A percentile compares a stretch with the other conserved stretches of the same genome.
Conservation (phyloP, 2,113 vertebrate species). For the Uria aalge region DNA sequence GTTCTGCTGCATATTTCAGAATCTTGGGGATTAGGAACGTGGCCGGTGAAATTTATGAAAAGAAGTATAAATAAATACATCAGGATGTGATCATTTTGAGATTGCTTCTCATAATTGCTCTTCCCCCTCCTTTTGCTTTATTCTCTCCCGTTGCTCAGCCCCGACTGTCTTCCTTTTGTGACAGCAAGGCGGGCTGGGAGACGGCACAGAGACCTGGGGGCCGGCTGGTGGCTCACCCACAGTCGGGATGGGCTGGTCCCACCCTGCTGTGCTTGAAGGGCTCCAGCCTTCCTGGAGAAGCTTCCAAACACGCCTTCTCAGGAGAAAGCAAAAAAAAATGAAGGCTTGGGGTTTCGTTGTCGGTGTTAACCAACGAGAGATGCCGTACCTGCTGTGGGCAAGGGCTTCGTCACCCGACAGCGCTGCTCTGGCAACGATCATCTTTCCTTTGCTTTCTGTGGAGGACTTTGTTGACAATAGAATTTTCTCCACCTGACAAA, state of each 20-base stretch:
- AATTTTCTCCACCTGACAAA: not conserved
- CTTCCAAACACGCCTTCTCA: not conserved
- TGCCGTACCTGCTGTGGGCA: rapidly evolving
- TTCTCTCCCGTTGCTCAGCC: rapidly evolving
- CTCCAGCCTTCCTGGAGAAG: not conserved
- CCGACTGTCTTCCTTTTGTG: not conserved
- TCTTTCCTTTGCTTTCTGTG: not conserved
- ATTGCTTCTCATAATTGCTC: not conserved
- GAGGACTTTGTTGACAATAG: not conserved
- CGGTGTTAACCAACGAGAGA: not conserved
- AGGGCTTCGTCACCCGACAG: not conserved
- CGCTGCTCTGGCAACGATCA: rapidly evolving
- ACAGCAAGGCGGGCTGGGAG: rapidly evolving
- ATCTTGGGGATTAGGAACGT: not conserved
- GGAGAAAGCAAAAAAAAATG: not conserved
- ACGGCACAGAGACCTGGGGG: not conserved
- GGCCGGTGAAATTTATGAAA: not conserved
- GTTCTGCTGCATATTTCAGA: not conserved
- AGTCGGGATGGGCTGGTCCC: rapidly evolving
- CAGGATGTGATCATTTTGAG: not conserved
- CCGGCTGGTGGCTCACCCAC: not conserved
- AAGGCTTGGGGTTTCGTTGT: not conserved
- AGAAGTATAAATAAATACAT: not conserved
- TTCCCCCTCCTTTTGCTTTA: not conserved
- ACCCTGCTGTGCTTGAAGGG: rapidly evolving